Base-by-base conservation (phyloP, 2,113 vertebrate genomes). In the Chionis minor region DNA sequence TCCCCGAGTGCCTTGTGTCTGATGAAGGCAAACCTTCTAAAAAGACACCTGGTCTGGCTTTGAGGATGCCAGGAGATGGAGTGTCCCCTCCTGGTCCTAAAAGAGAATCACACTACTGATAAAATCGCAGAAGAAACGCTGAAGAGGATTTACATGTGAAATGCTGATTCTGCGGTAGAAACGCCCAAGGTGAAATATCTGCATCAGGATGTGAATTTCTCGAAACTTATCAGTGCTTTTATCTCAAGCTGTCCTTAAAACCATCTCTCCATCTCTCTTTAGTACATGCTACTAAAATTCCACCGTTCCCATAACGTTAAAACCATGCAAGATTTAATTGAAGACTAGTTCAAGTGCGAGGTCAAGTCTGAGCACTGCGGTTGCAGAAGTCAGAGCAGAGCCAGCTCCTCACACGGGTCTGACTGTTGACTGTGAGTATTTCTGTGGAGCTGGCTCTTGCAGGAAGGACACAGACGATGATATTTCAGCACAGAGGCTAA, bases 81-180 rank as follows among this genome's bases (percentile, higher is more conserved):
- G 94, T 83, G 91, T 92, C 94, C 95, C 65, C 90, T 96, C 90
- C 92, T 86, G 94, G 92, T 63, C 23, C 70, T 74, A 33, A 9
- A 44, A 21, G 75, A 92, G 88, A 96, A 96, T 0, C 94, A 77
- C 86, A 81, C 55, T 23, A 20, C 58, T 75, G 77, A 21, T 44
- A 75, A 65, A 84, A 40, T 21, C 38, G 30, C 22, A 32, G 20
- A 5, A 28, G 65, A 47, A 73, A 67, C 0, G 2, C 30, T 10
- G 27, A 27, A 33, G 35, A 75, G 49, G 23, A 70, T 56, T 73
- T 32, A 28, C 1, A 2, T 1, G 18, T 13, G 27, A 70, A 62
- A 67, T 19, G 35, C 47, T 18, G 69, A 62, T 45, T 81, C 35
- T 59, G 61, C 2, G 1, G n/a, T 55, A 90, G 42, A 79, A 90